Evolutionary conservation across 1,140 invertebrate genomes (phyloP), one percentile per base, ranked within the genome.

Genomic region (Drosophila serrata): DNA sequence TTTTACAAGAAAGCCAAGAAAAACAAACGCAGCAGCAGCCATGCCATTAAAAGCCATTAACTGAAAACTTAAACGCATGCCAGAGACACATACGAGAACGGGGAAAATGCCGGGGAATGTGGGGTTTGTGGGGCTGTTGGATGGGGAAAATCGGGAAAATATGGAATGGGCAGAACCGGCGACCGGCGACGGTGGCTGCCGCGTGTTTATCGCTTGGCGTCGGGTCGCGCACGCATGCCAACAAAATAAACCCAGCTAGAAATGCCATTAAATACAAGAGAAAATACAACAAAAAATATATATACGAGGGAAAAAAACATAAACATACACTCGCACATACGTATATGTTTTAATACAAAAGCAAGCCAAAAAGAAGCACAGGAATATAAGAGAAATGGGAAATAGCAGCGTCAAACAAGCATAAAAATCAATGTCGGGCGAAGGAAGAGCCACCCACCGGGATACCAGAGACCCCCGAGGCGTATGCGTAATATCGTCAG

Each of bases 61-160:
- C 84, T 88, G 81, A 84, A 88, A 90, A 88, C 84, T 88, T 88
- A 88, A 88, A 90, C 84, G 84, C 84, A 88, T 90, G 85, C 84
- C 85, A 80, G 64, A 87, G 84, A 87, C 72, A 88, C 80, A 53
- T 37, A 56, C 19, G 46, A n/a, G 9, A 39, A 7, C n/a, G 31
- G 48, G 27, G 43, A 24, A 24, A 33, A 43, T 6, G 49, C 4
- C 22, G 39, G 31, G n/a, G 12, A 29, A 31, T 43, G 29, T 6
- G 33, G 29, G 22, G 27, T 35, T 53, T 9, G 24, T 48, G 45
- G 45, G 22, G 43, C 15, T 46, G 46, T 29, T 11, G 37, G 33
- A 24, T 15, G 24, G 42, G 64, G 40, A 27, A 48, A 49, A 64
- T 35, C 35, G 24, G 45, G 43, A 12, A 43, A 40, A 37, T 53